A percentile compares a stretch with the other conserved stretches of the same genome.
phyloP scores from a whole-genome alignment of 2,797 vertebrate species.

The Miichthys miiuy region DNA sequence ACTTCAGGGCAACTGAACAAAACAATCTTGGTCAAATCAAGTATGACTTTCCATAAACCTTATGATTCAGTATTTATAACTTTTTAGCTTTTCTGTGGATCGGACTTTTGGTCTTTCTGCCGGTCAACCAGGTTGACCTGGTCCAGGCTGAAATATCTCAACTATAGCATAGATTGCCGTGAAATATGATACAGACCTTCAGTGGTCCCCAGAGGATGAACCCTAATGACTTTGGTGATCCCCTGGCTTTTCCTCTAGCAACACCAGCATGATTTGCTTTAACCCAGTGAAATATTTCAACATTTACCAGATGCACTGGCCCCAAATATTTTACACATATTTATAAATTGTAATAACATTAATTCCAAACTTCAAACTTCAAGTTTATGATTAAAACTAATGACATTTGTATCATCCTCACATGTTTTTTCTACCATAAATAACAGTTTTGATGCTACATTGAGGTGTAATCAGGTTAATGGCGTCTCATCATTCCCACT shows the following conservation, averaged over 20 bases:
- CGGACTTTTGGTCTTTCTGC: too few species aligned
- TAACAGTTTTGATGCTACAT: too few species aligned
- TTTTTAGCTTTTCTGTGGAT: not conserved
- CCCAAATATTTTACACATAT: too few species aligned
- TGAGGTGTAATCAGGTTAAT: too few species aligned
- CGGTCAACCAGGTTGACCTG: too few species aligned
- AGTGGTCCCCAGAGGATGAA: slow-evolving; percentile 12
- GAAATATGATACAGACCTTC: not conserved
- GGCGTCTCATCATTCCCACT: too few species aligned
- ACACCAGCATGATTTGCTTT: not conserved
- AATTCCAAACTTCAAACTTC: too few species aligned
- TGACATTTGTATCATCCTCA: not conserved
- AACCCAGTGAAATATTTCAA: not conserved
- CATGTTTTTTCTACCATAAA: not conserved
- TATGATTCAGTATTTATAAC: not conserved
- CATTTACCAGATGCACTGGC: too few species aligned
- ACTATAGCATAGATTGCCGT: not conserved
- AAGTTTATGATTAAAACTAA: not conserved
- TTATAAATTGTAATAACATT: too few species aligned
- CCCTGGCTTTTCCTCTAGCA: not conserved
- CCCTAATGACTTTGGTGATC: not conserved
- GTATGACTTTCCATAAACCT: slow-evolving; percentile 8
- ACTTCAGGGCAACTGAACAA: slow-evolving; percentile 11
- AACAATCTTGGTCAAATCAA: slow-evolving; percentile 19
- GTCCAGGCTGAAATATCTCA: not conserved